phyloP scores from a whole-genome alignment of 2,797 vertebrate genomes.

The Bryconaethiops microstoma region DNA sequence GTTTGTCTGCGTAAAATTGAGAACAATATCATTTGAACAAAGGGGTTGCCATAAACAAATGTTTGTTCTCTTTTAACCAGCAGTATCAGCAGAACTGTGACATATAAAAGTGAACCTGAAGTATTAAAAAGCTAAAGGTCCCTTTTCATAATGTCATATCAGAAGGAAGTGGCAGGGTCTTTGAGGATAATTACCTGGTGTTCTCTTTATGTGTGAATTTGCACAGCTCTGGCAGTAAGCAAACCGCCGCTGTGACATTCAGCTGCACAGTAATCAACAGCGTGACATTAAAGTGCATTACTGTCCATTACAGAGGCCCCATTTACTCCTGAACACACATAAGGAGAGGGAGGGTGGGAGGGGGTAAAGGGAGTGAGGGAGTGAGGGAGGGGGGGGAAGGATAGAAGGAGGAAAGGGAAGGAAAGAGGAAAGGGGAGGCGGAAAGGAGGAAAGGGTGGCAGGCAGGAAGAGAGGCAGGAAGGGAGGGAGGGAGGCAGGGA shows the following conservation, averaged over 20 bases:
- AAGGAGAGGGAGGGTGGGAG: slow-evolving; percentile 36
- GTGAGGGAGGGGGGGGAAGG: too few species aligned
- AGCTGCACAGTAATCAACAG: slow-evolving; percentile 55
- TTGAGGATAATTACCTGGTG: slow-evolving; percentile 53
- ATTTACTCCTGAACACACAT: slow-evolving; percentile 45
- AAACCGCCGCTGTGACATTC: slow-evolving; percentile 55
- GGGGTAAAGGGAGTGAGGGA: not conserved
- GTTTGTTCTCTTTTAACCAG: slow-evolving; percentile 32
- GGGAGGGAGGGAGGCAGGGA: too few species aligned
- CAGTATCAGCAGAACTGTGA: slow-evolving; percentile 6
- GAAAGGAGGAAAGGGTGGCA: too few species aligned
- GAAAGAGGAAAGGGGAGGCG: too few species aligned
- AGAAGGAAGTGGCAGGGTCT: slow-evolving; percentile 42
- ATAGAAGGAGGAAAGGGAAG: too few species aligned
- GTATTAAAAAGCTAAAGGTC: slow-evolving; percentile 47
- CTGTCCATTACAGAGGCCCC: slow-evolving; percentile 56
- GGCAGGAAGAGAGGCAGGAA: too few species aligned
- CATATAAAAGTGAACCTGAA: slow-evolving; percentile 40
- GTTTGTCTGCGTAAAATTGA: not conserved
- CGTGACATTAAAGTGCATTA: slow-evolving; percentile 59
- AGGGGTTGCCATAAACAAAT: slow-evolving; percentile 35
- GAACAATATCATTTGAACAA: slow-evolving; percentile 11
- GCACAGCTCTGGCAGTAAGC: slow-evolving; percentile 49
- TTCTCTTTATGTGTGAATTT: slow-evolving; percentile 52
- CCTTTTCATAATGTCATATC: slow-evolving; percentile 44